Base-by-base conservation (phyloP, 2,797 vertebrate species). In the Babyrousa celebensis region DNA sequence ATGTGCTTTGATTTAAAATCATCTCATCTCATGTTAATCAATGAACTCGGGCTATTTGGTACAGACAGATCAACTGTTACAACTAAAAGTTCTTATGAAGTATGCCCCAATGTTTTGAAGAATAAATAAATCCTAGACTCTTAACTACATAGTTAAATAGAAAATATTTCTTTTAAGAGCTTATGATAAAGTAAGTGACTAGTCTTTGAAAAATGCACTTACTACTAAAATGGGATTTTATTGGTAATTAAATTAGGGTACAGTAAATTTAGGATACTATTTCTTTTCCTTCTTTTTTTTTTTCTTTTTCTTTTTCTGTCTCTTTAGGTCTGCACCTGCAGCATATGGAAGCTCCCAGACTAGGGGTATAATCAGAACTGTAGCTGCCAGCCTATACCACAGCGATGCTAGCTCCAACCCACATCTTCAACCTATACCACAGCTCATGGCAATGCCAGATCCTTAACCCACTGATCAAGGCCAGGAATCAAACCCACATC, bases 81-180 rank as follows among this genome's bases (percentile, higher is more conserved):
- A 89, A 92, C 29, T 58, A 94, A 90, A 94, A 95, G n/a, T 71
- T n/a, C 52, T 92, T 52, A 86, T 60, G 58, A 97, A 96, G 78
- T 79, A 63, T 27, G 15, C 11, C 1, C 80, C 43, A 93, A 36
- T 70, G 14, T 93, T 94, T 94, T 96, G 29, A 96, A 89, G 29
- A 7, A 96, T 67, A 95, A 90, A 56, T 95, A 96, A 70, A 74
- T 85, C 10, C n/a, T 94, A n/a, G n/a, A 85, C n/a, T 91, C 20
- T 77, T 78, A 67, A 56, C 7, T 72, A 68, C 15, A 93, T 80
- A 43, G 43, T 80, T 91, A 94, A 96, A 78, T 68, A 91, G 79
- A 84, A 96, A 97, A 83, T 78, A 89, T 8, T 84, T 23, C 43
- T 86, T 43, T 12, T 95, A 70, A 48, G 32, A 79, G 54, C 18